phyloP scores from a whole-genome alignment of 2,888 invertebrate genomes.

The Tenthredo notha region DNA sequence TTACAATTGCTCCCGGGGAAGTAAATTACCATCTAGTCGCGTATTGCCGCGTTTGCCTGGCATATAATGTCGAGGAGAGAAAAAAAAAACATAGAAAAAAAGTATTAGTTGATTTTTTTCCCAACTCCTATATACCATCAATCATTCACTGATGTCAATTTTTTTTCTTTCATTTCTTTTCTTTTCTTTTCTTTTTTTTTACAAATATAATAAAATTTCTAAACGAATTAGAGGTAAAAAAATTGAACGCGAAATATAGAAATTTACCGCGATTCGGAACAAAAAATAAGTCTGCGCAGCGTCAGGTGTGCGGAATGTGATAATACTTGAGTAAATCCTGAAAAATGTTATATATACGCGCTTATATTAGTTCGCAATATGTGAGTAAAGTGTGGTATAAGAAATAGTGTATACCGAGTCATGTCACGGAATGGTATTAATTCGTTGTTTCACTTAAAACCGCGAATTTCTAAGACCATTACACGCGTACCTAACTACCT shows the following conservation, averaged over 20 bases:
- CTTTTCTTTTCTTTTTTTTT: not conserved
- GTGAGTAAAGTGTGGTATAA: not conserved
- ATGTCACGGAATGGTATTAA: conserved; percentile 13
- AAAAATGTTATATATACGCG: too few relatives aligned
- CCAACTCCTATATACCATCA: not conserved
- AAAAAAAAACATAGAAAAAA: too few relatives aligned
- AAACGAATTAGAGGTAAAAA: too few relatives aligned
- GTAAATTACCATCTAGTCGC: not conserved
- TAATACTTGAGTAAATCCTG: too few relatives aligned
- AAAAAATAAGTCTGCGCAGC: too few relatives aligned
- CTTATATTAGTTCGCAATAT: not conserved
- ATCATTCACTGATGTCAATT: not conserved
- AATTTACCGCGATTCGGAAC: too few relatives aligned
- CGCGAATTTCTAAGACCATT: not conserved
- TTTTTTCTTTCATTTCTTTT: not conserved
- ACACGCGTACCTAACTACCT: not conserved
- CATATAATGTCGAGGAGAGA: not conserved
- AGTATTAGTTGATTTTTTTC: not conserved
- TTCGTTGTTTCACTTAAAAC: not conserved
- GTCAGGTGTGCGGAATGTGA: too few relatives aligned
- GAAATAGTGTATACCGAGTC: not conserved
- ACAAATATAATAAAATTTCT: too few relatives aligned
- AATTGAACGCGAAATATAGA: too few relatives aligned
- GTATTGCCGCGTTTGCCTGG: not conserved
- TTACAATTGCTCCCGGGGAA: conserved; percentile 7